A percentile compares a stretch with the other conserved stretches of the same genome.
These are phyloP conservation scores for Poecilia picta DNA, from an alignment of 2,797 vertebrate genomes.

Conservation along the genomic window DNA sequence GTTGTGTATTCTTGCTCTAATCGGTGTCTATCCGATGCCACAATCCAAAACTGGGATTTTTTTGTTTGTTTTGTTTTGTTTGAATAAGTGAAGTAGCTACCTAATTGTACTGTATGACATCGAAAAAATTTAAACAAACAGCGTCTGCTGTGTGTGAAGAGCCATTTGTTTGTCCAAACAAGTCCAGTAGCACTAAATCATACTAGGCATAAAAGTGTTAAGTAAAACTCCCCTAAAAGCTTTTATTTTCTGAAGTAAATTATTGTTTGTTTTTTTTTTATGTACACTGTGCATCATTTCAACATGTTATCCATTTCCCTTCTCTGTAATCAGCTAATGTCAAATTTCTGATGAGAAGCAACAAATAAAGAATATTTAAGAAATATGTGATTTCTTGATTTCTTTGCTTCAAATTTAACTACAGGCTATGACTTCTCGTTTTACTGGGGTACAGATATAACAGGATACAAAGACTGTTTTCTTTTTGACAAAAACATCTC, in stretches of 20 bases:
- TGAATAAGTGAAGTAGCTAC: constrained; percentile 47
- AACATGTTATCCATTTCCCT: constrained; percentile 66
- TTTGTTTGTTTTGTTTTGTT: constrained; percentile 39
- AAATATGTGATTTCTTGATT: constrained; percentile 21
- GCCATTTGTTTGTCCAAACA: constrained; percentile 75
- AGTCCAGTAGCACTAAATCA: constrained; percentile 71
- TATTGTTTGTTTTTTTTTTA: constrained; percentile 79
- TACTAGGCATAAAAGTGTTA: constrained; percentile 75
- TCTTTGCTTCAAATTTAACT: background rate
- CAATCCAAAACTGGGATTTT: constrained; percentile 37
- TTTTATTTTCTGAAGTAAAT: constrained; percentile 77
- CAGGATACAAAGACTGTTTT: background rate
- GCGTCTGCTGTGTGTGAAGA: constrained; percentile 70
- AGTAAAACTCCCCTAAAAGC: constrained; percentile 74
- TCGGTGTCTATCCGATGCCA: constrained; percentile 40
- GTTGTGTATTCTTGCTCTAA: constrained; percentile 55
- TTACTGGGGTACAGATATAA: background rate
- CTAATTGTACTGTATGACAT: constrained; percentile 68
- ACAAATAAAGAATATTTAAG: constrained; percentile 79
- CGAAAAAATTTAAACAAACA: constrained; percentile 72
- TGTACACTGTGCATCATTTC: constrained; percentile 78
- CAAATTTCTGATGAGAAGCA: constrained; percentile 75
- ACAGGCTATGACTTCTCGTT: background rate
- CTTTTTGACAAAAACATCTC: background rate
- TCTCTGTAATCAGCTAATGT: constrained; percentile 79